phyloP scores from a whole-genome alignment of 2,888 invertebrate species.

The Ecliptopera silaceata region DNA sequence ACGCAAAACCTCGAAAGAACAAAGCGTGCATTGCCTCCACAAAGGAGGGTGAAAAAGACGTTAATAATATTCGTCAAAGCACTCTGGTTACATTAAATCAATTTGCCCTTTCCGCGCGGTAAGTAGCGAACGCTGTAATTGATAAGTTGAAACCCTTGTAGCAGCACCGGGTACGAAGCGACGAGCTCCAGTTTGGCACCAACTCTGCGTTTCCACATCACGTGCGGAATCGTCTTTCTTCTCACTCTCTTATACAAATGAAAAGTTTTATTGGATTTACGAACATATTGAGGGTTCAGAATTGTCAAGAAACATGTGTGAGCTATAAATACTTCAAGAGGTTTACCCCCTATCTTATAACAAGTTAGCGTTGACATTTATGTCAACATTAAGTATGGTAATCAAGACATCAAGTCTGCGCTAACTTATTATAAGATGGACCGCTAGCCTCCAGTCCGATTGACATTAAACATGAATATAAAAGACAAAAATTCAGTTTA shows the following conservation, averaged over 20 bases:
- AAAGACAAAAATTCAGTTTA: too few species aligned
- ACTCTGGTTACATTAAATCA: constrained; percentile 84
- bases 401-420: too few species aligned
- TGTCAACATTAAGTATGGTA: too few species aligned
- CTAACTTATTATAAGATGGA: too few species aligned
- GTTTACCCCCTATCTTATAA: too few species aligned
- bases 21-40: constrained; percentile 74
- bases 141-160: constrained; percentile 84
- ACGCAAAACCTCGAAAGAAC: constrained; percentile 77
- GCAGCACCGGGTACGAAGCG: constrained; percentile 53
- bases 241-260: constrained; percentile 46
- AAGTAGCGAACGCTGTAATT: constrained; percentile 83
- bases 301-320: constrained; percentile 10
- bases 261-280: constrained; percentile 38
- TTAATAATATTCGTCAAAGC: constrained; percentile 84
- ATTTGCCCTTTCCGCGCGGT: constrained; percentile 83
- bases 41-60: constrained; percentile 81
- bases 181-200: constrained; percentile 76
- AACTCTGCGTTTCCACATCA: constrained; percentile 55
- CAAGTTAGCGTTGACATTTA: too few species aligned
- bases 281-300: constrained; percentile 22
- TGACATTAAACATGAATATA: too few species aligned
- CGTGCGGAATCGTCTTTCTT: constrained; percentile 47
- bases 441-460: too few species aligned
- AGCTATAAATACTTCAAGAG: neutral